A percentile compares a stretch with the other conserved stretches of the same genome.
These are phyloP conservation scores for Coptodon bakossiorum DNA, from an alignment of 2,113 vertebrate species.

Conservation along the genomic window DNA sequence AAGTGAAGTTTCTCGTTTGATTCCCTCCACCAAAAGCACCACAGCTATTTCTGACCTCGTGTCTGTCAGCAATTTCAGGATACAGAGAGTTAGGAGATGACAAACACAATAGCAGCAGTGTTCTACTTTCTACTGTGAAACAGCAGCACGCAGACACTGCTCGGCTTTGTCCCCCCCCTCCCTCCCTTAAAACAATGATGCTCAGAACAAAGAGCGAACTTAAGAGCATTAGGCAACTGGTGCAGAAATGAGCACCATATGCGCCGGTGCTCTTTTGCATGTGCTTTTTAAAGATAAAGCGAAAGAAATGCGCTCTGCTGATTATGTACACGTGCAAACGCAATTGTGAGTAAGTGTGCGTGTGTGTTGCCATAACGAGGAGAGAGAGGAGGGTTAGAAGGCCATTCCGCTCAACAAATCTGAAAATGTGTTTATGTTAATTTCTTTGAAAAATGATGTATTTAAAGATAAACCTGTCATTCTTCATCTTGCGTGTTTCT, in stretches of 20 bases:
- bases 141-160: conserved; percentile 18
- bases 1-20: neutral
- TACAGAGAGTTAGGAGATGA: conserved; percentile 21
- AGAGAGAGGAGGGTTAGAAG: neutral
- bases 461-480: conserved; percentile 33
- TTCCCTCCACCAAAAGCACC: neutral
- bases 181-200: conserved; percentile 55
- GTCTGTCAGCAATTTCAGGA: conserved; percentile 23
- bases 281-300: conserved; percentile 35
- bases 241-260: conserved; percentile 54
- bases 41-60: neutral
- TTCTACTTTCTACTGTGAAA: conserved; percentile 39
- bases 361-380: neutral
- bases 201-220: conserved; percentile 52
- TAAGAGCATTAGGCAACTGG: conserved; percentile 54
- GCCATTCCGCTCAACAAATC: neutral
- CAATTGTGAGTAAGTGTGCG: neutral
- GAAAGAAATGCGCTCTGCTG: neutral
- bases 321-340: neutral
- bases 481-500: neutral
- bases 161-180: conserved; percentile 36
- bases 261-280: conserved; percentile 12
- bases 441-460: conserved; percentile 12
- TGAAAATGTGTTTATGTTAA: neutral
- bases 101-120: conserved; percentile 51